Conservation (phyloP, 1,140 invertebrate genomes). For the Bicyclus anynana region DNA sequence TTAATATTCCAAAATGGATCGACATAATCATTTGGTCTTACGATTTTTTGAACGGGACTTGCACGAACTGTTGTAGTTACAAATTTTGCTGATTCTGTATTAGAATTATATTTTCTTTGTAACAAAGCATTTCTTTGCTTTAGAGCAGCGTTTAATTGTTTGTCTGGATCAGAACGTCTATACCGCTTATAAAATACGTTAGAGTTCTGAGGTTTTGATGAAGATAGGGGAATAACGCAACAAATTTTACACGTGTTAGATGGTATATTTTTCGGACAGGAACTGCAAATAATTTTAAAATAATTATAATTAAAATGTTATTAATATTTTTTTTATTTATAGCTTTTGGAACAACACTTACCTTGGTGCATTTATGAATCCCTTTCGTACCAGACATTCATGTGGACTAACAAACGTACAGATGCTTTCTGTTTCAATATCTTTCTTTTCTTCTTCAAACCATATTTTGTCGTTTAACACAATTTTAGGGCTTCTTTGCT, state of each 20-base stretch:
- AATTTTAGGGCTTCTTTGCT: conserved; percentile 13
- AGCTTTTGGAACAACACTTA: conserved; percentile 7
- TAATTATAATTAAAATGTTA: background rate
- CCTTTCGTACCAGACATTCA: conserved; percentile 37
- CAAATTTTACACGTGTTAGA: conserved; percentile 35
- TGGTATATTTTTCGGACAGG: conserved; percentile 11
- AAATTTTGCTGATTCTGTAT: conserved; percentile 24
- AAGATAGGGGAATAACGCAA: conserved; percentile 45
- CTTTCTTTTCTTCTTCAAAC: conserved; percentile 31
- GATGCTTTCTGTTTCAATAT: conserved; percentile 45
- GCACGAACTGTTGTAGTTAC: conserved; percentile 26
- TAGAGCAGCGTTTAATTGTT: conserved; percentile 28
- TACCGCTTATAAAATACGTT: conserved; percentile 26
- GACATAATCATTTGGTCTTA: conserved; percentile 41
- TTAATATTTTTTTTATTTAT: conserved; percentile 12
- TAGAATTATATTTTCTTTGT: conserved; percentile 28
- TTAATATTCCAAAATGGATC: conserved; percentile 68
- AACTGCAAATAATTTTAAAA: conserved; percentile 26
- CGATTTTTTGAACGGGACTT: conserved; percentile 36
- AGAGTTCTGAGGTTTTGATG: conserved; percentile 37
- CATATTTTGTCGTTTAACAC: conserved; percentile 23
- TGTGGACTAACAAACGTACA: conserved; percentile 50
- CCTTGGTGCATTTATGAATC: conserved; percentile 28
- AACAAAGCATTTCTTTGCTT: conserved; percentile 39
- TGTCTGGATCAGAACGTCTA: conserved; percentile 40